A percentile compares a stretch with the other conserved stretches of the same genome.
phyloP scores from a whole-genome alignment of 2,888 invertebrate species.

The Rotaria magnacalcarata region DNA sequence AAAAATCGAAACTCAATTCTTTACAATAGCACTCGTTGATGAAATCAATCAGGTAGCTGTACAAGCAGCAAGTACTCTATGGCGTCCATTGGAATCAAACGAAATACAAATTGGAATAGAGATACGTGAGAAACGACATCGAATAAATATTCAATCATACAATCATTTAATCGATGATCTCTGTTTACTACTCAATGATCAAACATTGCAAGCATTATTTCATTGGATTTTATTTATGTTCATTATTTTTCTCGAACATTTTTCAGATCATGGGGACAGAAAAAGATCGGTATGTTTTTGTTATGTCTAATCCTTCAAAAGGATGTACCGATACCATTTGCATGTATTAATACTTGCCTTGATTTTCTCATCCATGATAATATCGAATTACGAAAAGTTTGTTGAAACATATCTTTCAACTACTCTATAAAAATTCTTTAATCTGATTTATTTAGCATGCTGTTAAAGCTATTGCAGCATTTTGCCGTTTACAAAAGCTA shows the following conservation, averaged over 20 bases:
- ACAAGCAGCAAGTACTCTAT: neutral
- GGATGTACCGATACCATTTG: conserved; percentile 53
- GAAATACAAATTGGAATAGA: neutral
- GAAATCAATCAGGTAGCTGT: neutral
- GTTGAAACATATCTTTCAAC: no score
- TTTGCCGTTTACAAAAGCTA: conserved; percentile 36
- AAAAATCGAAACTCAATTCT: no score
- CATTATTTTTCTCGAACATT: no score
- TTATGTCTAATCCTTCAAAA: neutral
- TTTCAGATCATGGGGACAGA: neutral
- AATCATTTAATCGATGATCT: neutral
- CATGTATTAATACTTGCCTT: conserved; percentile 55
- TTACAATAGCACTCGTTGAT: no score
- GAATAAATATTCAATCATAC: neutral
- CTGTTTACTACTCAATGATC: neutral
- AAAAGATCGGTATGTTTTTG: neutral
- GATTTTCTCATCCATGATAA: conserved; percentile 39
- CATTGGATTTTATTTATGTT: no score
- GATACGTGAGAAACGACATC: neutral
- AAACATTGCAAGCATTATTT: neutral
- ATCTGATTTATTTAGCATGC: neutral
- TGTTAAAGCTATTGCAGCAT: neutral
- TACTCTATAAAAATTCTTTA: no score
- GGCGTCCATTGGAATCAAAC: neutral
- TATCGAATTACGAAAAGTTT: conserved; percentile 31